Evolutionary conservation across 2,113 vertebrate species (phyloP).

Genomic region (Numenius arquata): DNA sequence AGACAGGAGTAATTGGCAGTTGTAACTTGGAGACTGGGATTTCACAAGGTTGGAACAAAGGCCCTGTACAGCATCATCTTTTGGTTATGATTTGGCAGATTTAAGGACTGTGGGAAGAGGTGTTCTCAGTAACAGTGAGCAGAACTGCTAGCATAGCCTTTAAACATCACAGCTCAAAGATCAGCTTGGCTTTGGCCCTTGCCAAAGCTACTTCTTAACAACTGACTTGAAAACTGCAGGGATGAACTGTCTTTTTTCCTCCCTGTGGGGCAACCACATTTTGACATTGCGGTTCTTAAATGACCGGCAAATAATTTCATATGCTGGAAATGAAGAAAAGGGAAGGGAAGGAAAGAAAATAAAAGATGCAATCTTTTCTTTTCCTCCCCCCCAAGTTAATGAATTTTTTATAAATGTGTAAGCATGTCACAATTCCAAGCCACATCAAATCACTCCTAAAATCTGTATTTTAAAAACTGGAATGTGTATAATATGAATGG

Average conservation of each 20-base stretch:
- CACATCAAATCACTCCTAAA: conserved; percentile 66
- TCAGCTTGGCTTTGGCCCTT: conserved; percentile 39
- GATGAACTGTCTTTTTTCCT: conserved; percentile 70
- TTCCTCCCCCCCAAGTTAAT: conserved; percentile 9
- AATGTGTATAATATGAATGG: conserved; percentile 50
- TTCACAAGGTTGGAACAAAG: conserved; percentile 3
- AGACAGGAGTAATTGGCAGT: neutral
- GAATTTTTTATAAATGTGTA: conserved; percentile 50
- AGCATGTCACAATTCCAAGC: conserved; percentile 67
- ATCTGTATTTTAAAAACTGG: conserved; percentile 62
- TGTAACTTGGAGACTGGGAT: neutral
- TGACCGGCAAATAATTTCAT: conserved; percentile 61
- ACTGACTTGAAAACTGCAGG: conserved; percentile 36
- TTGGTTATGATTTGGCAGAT: conserved; percentile 28
- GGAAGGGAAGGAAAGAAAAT: conserved; percentile 1
- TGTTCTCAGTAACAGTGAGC: conserved; percentile 15
- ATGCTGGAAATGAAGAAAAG: conserved; percentile 42
- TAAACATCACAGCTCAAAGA: neutral
- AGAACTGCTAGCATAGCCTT: conserved; percentile 8
- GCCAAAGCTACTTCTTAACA: conserved; percentile 51
- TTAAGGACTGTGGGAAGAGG: conserved; percentile 29
- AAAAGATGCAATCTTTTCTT: conserved; percentile 20
- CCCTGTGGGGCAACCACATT: conserved; percentile 56
- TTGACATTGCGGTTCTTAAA: conserved; percentile 65
- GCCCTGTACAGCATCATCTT: neutral